Conservation (phyloP, 2,888 invertebrate species). For the Plebejus melissa region DNA sequence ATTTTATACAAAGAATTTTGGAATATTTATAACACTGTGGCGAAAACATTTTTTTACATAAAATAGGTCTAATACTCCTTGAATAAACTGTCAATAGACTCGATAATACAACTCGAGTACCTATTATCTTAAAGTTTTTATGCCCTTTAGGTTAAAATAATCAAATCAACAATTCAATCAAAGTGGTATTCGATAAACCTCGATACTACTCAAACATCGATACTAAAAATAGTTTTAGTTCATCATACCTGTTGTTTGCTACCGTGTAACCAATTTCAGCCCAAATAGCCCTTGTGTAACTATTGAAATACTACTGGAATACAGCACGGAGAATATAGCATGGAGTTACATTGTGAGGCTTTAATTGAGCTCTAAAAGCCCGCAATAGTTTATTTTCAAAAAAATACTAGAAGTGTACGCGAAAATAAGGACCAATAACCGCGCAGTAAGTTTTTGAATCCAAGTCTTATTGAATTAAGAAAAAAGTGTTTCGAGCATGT, state of each 20-base stretch:
- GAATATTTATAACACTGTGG: too few species aligned
- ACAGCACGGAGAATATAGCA: too few species aligned
- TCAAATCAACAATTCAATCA: background rate
- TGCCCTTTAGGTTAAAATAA: background rate
- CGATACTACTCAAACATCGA: background rate
- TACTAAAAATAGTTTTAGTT: background rate
- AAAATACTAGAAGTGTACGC: too few species aligned
- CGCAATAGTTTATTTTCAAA: background rate
- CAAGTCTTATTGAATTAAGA: too few species aligned
- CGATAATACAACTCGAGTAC: too few species aligned
- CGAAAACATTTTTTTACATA: too few species aligned
- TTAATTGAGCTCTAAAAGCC: background rate
- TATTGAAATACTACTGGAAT: constrained; percentile 1
- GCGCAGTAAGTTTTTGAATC: too few species aligned
- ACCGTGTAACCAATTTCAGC: background rate
- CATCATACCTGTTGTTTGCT: constrained; percentile 1
- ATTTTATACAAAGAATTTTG: background rate
- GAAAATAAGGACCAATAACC: too few species aligned
- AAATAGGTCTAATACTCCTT: too few species aligned
- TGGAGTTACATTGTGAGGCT: background rate
- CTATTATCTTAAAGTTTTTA: background rate
- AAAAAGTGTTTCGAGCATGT: too few species aligned
- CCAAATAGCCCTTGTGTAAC: background rate
- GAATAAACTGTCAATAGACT: too few species aligned
- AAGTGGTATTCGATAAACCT: background rate